phyloP scores from a whole-genome alignment of 1,140 invertebrate species.

The Geopemphigus sp. region DNA sequence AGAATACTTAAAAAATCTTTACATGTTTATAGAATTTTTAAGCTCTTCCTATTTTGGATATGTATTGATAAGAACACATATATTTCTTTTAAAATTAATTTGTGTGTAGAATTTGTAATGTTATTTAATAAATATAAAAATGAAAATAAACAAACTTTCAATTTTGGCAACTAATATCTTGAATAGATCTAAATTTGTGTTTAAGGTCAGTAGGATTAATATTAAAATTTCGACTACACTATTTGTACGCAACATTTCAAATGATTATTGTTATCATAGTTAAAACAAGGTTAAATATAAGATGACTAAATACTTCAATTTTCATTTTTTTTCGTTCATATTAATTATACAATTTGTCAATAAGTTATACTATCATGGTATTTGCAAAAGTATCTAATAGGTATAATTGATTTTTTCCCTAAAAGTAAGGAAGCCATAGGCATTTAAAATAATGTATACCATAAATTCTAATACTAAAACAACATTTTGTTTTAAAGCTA shows the following conservation, averaged over 20 bases:
- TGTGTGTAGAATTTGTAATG: too few species aligned
- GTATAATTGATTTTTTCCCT: not conserved
- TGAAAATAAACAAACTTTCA: not conserved
- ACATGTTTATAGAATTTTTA: too few species aligned
- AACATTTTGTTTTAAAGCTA: not conserved
- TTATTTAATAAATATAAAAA: not conserved
- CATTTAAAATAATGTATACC: not conserved
- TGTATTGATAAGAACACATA: too few species aligned
- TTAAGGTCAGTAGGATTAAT: not conserved
- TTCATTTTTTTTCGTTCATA: not conserved
- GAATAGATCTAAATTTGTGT: not conserved
- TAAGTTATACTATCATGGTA: not conserved
- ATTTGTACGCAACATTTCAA: not conserved
- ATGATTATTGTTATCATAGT: not conserved
- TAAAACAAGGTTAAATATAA: not conserved
- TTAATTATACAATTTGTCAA: too few species aligned
- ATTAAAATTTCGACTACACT: not conserved
- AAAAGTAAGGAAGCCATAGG: constrained; percentile 17
- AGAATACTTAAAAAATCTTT: too few species aligned
- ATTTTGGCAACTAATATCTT: not conserved
- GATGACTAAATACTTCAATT: not conserved
- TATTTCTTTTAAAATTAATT: too few species aligned
- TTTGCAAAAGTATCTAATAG: not conserved
- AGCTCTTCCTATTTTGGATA: too few species aligned
- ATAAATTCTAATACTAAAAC: not conserved